Evolutionary conservation across 2,888 invertebrate species (phyloP), one percentile per base, ranked within the genome.

Genomic region (Polylopha cassiicola): DNA sequence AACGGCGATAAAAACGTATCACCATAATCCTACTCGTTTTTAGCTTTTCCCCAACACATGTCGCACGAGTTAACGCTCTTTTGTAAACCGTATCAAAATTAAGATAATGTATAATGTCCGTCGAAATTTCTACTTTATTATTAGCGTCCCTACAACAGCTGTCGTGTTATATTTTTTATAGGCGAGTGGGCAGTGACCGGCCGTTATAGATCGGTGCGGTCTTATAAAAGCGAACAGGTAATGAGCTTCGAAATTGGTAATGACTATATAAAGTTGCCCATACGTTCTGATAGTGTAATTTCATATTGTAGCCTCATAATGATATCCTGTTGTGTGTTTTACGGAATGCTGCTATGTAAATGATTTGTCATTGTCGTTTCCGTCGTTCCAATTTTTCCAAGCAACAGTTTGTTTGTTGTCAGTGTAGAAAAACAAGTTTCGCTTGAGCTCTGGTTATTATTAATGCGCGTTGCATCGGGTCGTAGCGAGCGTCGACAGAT

Each of bases 11-110:
- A 48, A 46, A 48, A 45, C 41, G 34, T 47, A 46, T 49, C 46
- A 32, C 53, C 54, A 41, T 61, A 61, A 63, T 58, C 61, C 58
- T 47, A 52, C 56, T 57, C 55, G 61, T 61, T 65, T 60, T 57
- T 50, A 47, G 44, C 44, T 48, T 50, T 42, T 52, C 58, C 58
- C 58, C 50, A 53, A 62, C 71, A 62, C 81, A 81, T 84, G 79
- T 79, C 69, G 72, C 68, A 53, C 51, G 54, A 68, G 69, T 75
- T 78, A 71, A 78, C 79, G 79, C 76, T 75, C 66, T 79, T 81
- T 80, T 80, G 81, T 84, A 71, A 64, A 67, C 70, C 77, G 73
- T 81, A 79, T 81, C 78, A 76, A 73, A 79, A 82, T 82, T 82
- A 77, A 82, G 84, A 84, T 85, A 84, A 82, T 84, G 75, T 68